Evolutionary conservation across 2,797 vertebrate species (phyloP).

Genomic region (Ptychobarbus kaznakovi): DNA sequence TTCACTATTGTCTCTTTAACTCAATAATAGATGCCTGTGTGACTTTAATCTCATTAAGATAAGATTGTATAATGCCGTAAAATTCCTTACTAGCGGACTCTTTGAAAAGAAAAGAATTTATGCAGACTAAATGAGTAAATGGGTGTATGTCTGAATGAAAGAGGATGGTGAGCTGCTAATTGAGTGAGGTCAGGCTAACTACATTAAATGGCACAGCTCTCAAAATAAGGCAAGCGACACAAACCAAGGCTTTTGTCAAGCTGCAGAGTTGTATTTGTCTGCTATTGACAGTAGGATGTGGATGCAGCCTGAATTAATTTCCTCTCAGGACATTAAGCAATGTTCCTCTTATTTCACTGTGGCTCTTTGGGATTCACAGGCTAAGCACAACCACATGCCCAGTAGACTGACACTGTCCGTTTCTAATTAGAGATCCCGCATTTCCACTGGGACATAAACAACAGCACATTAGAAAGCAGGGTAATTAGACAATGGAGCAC

Average conservation of each 20-base stretch:
- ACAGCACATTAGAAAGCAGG: slow-evolving; percentile 22
- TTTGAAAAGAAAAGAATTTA: neutral
- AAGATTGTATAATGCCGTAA: neutral
- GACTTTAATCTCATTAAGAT: slow-evolving; percentile 8
- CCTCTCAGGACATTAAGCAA: slow-evolving; percentile 38
- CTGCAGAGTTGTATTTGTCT: slow-evolving; percentile 13
- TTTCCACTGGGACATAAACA: slow-evolving; percentile 27
- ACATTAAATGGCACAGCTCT: neutral
- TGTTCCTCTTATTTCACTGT: slow-evolving; percentile 23
- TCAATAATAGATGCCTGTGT: neutral
- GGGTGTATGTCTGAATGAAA: neutral
- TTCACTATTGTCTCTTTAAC: slow-evolving; percentile 7
- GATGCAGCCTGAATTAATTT: slow-evolving; percentile 26
- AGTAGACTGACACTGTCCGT: slow-evolving; percentile 21
- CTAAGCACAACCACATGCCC: neutral
- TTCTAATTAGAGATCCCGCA: slow-evolving; percentile 21
- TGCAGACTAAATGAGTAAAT: neutral
- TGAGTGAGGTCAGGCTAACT: neutral
- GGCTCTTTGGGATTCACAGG: slow-evolving; percentile 25
- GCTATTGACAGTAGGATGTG: slow-evolving; percentile 7
- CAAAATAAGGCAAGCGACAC: neutral
- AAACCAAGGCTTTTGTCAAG: neutral
- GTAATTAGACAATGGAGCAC: neutral
- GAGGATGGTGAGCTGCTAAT: neutral
- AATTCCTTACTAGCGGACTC: neutral